A percentile compares a stretch with the other conserved stretches of the same genome.
These are phyloP conservation scores for Etia nguti DNA, from an alignment of 2,113 vertebrate species.

Conservation along the genomic window DNA sequence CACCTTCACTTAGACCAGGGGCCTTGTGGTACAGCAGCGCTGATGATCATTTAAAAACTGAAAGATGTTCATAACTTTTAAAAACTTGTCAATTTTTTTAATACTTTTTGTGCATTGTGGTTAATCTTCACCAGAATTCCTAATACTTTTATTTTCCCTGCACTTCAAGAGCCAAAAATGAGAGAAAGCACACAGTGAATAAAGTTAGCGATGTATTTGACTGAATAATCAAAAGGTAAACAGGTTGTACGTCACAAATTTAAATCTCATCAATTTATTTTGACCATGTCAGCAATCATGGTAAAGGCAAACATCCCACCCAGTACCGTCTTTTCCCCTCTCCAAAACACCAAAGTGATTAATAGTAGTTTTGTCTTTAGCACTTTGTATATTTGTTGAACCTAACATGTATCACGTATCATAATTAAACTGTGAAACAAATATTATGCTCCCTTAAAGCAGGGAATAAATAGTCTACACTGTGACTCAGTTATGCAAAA, in stretches of 20 bases:
- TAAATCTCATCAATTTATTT: not conserved
- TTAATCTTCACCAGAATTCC: not conserved
- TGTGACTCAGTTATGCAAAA: not conserved
- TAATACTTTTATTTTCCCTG: not conserved
- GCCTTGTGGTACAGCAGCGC: not conserved
- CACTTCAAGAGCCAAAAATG: not conserved
- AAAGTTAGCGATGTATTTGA: not conserved
- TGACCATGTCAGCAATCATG: not conserved
- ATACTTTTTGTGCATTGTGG: accelerated
- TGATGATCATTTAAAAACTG: not conserved
- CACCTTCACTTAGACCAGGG: not conserved
- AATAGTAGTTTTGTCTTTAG: not conserved
- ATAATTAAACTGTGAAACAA: not conserved
- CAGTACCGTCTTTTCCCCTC: accelerated
- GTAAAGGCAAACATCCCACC: not conserved
- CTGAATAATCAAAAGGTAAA: not conserved
- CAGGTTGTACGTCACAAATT: not conserved
- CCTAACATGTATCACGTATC: not conserved
- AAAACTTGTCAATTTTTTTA: not conserved
- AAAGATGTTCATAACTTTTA: not conserved
- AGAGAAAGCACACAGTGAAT: not conserved
- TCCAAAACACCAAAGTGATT: not conserved
- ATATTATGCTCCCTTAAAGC: not conserved
- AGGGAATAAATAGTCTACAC: not conserved
- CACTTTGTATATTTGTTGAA: not conserved